Evolutionary conservation across 2,797 vertebrate genomes (phyloP).

Genomic region (Craterocephalus amniculus): DNA sequence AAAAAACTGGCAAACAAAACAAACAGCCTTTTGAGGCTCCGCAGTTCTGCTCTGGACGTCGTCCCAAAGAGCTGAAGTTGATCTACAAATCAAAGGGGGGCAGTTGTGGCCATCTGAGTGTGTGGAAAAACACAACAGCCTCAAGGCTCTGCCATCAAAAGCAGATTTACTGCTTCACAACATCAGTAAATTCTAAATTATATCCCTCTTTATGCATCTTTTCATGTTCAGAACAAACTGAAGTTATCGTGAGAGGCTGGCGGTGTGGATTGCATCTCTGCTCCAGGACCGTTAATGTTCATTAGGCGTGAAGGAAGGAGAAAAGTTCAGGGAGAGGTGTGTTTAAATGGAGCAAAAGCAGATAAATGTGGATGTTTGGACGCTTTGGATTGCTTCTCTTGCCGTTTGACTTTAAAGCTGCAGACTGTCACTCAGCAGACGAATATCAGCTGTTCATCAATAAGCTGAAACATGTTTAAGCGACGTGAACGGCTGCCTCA

Average conservation of each 20-base stretch:
- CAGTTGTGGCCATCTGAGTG: constrained; percentile 61
- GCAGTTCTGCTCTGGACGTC: constrained; percentile 56
- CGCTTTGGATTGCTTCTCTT: constrained; percentile 5
- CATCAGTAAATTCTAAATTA: constrained; percentile 42
- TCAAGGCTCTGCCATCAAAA: constrained; percentile 60
- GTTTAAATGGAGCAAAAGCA: not conserved
- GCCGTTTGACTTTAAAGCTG: not conserved
- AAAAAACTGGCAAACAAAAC: constrained; percentile 73
- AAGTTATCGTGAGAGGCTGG: constrained; percentile 31
- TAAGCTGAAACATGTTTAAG: not conserved
- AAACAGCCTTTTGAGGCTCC: constrained; percentile 66
- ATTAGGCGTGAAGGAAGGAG: not conserved
- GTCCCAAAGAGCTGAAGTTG: constrained; percentile 62
- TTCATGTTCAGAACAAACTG: constrained; percentile 39
- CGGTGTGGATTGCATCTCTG: constrained; percentile 9
- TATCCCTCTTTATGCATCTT: constrained; percentile 41
- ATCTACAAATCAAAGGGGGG: constrained; percentile 72
- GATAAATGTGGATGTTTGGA: not conserved
- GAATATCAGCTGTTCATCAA: not conserved
- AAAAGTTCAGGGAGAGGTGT: constrained; percentile 2
- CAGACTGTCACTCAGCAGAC: not conserved
- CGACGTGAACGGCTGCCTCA: not conserved
- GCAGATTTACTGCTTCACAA: constrained; percentile 56
- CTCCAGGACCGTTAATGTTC: constrained; percentile 3
- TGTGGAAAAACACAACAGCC: constrained; percentile 68